Evolutionary conservation across 2,888 invertebrate genomes (phyloP).

Genomic region (Agonopterix arenella): DNA sequence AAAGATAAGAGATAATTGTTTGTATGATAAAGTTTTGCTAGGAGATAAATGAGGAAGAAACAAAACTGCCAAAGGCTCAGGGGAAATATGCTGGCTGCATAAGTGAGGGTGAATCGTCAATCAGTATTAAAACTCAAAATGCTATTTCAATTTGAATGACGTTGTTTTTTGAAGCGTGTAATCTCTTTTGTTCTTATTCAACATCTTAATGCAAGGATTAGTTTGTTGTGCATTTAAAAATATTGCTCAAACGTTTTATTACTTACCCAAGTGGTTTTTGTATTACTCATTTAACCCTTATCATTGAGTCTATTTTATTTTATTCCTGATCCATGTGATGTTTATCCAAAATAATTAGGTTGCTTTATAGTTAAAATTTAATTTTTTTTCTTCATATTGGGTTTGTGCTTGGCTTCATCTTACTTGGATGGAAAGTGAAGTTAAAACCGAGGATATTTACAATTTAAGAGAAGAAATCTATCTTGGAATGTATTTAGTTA

Average conservation of each 20-base stretch:
- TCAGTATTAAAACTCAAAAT: constrained; percentile 59
- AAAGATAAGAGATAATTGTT: constrained; percentile 23
- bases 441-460: too few relatives aligned
- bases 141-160: constrained; percentile 60
- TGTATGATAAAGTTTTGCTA: constrained; percentile 6
- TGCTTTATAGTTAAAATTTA: too few relatives aligned
- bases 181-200: constrained; percentile 1
- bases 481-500: too few relatives aligned
- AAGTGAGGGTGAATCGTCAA: constrained; percentile 57
- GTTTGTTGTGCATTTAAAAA: constrained; percentile 9
- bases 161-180: constrained; percentile 14
- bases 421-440: too few relatives aligned
- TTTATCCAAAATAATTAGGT: too few relatives aligned
- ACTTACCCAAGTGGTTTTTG: too few relatives aligned
- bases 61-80: constrained; percentile 48
- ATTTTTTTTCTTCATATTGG: too few relatives aligned
- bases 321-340: too few relatives aligned
- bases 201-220: not conserved
- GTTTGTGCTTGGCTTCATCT: too few relatives aligned
- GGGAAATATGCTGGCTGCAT: constrained; percentile 60
- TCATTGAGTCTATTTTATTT: too few relatives aligned
- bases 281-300: too few relatives aligned
- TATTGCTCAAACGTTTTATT: not conserved
- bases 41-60: constrained; percentile 34
- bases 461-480: too few relatives aligned